Evolutionary conservation across 1,140 invertebrate species (phyloP).

Genomic region (Chironomus tepperi): DNA sequence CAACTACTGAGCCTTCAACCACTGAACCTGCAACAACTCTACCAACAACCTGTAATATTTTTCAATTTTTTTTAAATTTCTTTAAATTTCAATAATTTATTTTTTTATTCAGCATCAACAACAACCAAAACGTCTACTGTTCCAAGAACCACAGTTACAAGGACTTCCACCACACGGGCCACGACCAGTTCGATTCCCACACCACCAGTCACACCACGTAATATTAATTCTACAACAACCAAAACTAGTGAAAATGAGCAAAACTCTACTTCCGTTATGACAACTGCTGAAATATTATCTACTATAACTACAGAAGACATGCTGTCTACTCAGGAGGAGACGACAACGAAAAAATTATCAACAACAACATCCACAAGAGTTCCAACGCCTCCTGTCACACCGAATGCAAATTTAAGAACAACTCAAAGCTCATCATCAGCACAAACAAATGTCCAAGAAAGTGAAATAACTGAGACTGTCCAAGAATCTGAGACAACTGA

Average conservation of each 20-base stretch:
- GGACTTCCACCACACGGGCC: slow-evolving; percentile 25
- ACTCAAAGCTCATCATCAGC: too few relatives aligned
- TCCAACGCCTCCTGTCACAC: too few relatives aligned
- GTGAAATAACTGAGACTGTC: too few relatives aligned
- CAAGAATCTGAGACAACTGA: too few relatives aligned
- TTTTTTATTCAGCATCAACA: too few relatives aligned
- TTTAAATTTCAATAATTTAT: neutral
- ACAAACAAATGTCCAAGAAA: too few relatives aligned
- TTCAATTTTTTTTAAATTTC: neutral
- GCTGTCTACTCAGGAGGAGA: neutral
- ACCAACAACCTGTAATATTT: too few relatives aligned
- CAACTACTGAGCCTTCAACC: too few relatives aligned
- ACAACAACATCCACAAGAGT: neutral
- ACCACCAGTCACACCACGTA: neutral
- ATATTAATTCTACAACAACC: neutral
- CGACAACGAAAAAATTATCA: neutral
- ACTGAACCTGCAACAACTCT: too few relatives aligned
- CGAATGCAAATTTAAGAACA: too few relatives aligned
- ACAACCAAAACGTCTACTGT: too few relatives aligned
- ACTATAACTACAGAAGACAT: neutral
- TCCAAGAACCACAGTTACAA: too few relatives aligned
- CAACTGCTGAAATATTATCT: neutral
- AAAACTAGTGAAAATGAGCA: neutral
- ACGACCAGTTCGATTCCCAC: slow-evolving; percentile 23
- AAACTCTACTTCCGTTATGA: neutral